Evolutionary conservation across 2,113 vertebrate genomes (phyloP).

Genomic region (Corythornis madagascariensis): DNA sequence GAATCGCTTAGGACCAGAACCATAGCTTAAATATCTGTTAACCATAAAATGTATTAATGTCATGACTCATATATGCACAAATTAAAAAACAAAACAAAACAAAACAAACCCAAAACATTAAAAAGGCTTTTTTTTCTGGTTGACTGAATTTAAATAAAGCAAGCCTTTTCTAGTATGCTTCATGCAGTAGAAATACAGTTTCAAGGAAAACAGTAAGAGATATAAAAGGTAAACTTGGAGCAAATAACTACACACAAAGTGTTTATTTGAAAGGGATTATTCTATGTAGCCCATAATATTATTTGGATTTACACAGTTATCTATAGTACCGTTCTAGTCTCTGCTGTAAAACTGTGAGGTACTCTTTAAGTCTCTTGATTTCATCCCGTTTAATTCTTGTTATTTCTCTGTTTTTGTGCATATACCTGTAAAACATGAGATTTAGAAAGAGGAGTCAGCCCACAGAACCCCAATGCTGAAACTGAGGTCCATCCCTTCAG

Average conservation of each 20-base stretch:
- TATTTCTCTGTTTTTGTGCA: constrained; percentile 97
- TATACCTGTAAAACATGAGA: constrained; percentile 83
- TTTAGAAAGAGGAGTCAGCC: neutral
- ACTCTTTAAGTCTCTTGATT: constrained; percentile 96
- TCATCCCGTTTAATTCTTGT: constrained; percentile 97
- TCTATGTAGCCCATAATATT: neutral
- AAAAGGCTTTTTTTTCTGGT: neutral
- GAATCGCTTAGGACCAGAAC: constrained; percentile 97
- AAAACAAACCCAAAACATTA: neutral
- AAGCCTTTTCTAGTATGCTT: neutral
- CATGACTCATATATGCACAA: neutral
- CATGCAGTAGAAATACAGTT: neutral
- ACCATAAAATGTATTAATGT: constrained; percentile 63
- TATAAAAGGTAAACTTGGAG: neutral
- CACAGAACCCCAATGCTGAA: neutral
- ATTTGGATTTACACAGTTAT: neutral
- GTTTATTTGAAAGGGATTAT: neutral
- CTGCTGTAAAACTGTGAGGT: constrained; percentile 94
- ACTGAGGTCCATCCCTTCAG: neutral
- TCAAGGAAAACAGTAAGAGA: neutral
- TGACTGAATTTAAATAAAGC: neutral
- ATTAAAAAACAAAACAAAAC: too few species aligned
- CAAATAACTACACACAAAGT: neutral
- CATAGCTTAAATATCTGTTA: constrained; percentile 94
- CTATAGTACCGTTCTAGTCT: constrained; percentile 91